Evolutionary conservation across 2,888 invertebrate genomes (phyloP), one percentile per base, ranked within the genome.

Genomic region (Priocnemis perturbator): DNA sequence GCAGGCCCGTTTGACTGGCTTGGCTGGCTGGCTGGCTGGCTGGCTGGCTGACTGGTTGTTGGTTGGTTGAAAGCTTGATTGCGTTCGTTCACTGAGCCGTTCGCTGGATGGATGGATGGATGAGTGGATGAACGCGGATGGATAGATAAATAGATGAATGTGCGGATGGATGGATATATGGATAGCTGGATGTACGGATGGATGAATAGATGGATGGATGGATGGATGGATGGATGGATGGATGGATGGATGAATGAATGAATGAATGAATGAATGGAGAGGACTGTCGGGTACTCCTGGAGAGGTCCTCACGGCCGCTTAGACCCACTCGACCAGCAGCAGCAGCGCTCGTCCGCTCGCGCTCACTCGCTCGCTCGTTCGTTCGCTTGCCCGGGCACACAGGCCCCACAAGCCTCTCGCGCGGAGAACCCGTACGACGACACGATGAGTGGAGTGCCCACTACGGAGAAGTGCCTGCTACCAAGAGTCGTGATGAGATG

Each of bases 281-380:
- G 81, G 87, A 88, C 88, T 87, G 88, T 88, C 86, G 87, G 88
- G 86, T 86, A 87, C 86, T 86, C 87, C 86, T 88, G 88, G 88
- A 88, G 88, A 88, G 88, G 88, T 87, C 88, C 88, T 88, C 88
- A 88, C 88, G 84, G 85, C 88, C 88, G 88, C 88, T 88, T 89
- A 88, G 87, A 88, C 86, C 88, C 88, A 89, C 88, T 88, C 87
- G 86, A 88, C 85, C 83, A 80, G 37, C 37, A 37, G 37, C 37
- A 37, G 37, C 37, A 37, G 81, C 84, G 83, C 76, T 74, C 80
- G 79, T 77, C 79, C 78, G 83, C 79, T 80, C 82, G 82, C 69
- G 78, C 67, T 82, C 81, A 81, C 67, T 81, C 82, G 81, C 81
- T 83, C 77, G 81, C 76, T 79, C 81, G 82, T 74, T 79, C 77